Evolutionary conservation across 2,888 invertebrate species (phyloP).

Genomic region (Stenchaetothrips biformis): DNA sequence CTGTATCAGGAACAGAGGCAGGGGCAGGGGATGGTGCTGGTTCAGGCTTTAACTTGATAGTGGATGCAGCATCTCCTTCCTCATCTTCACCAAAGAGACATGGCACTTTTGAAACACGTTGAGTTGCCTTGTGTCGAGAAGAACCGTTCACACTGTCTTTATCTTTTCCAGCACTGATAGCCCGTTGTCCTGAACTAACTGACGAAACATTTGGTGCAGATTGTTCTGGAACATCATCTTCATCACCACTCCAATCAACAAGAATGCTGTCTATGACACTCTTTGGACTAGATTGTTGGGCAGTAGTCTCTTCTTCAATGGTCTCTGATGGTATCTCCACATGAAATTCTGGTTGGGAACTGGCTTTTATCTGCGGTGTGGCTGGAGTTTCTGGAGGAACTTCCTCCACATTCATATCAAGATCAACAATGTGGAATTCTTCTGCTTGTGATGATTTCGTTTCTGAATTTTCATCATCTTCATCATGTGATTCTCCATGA

Average conservation of each 20-base stretch:
- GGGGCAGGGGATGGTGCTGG: no score
- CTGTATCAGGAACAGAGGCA: not conserved
- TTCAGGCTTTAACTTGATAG: not conserved
- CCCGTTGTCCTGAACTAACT: not conserved
- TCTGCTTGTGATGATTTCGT: not conserved
- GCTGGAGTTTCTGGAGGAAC: not conserved
- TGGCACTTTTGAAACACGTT: not conserved
- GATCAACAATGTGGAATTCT: constrained; percentile 15
- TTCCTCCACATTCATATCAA: not conserved
- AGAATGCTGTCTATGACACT: constrained; percentile 3
- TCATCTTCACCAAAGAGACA: constrained; percentile 4
- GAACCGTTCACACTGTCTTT: not conserved
- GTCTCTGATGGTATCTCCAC: not conserved
- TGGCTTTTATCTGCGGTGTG: not conserved
- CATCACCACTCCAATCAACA: constrained; percentile 20
- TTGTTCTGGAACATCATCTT: not conserved
- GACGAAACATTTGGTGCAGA: not conserved
- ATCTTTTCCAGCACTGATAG: not conserved
- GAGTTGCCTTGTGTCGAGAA: not conserved
- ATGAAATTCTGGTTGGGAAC: not conserved
- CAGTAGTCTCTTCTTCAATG: not conserved
- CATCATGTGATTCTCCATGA: not conserved
- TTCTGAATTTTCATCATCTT: not conserved
- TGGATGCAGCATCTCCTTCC: not conserved
- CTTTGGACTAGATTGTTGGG: not conserved